phyloP scores from a whole-genome alignment of 2,113 vertebrate genomes.

The Takifugu bimaculatus region DNA sequence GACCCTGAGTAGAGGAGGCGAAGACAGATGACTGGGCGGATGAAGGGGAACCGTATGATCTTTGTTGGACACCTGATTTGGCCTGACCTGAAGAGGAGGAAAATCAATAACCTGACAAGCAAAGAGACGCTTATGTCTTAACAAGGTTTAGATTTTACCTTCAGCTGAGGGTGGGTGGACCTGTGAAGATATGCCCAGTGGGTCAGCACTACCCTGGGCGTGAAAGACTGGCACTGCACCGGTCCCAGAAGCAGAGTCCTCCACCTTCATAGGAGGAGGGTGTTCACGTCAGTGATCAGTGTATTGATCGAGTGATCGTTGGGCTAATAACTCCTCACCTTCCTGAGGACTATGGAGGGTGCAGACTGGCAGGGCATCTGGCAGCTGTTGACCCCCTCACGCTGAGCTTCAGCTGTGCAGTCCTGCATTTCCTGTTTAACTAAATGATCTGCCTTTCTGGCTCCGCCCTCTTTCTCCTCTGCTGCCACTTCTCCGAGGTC shows the following conservation, averaged over 20 bases:
- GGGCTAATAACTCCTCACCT: constrained; percentile 19
- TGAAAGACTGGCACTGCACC: constrained; percentile 6
- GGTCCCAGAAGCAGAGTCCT: constrained; percentile 19
- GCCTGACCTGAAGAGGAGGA: constrained; percentile 28
- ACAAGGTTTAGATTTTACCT: constrained; percentile 27
- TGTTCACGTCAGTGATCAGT: background rate
- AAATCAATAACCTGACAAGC: background rate
- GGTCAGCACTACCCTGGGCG: constrained; percentile 18
- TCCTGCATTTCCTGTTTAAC: constrained; percentile 56
- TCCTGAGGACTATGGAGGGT: constrained; percentile 4
- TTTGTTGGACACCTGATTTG: constrained; percentile 41
- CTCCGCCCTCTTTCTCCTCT: constrained; percentile 74
- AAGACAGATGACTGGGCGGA: constrained; percentile 52
- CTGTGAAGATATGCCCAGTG: background rate
- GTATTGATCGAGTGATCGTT: background rate
- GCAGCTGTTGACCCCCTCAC: background rate
- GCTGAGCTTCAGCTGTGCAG: background rate
- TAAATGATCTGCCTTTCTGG: constrained; percentile 4
- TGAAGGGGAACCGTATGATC: constrained; percentile 16
- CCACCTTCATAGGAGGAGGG: constrained; percentile 20
- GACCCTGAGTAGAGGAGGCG: constrained; percentile 52
- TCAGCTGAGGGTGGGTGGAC: constrained; percentile 24
- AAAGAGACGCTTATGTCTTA: too few species aligned
- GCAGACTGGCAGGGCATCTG: too few species aligned
- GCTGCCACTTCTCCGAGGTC: constrained; percentile 83